Conservation (phyloP, 2,113 vertebrate species). For the Tenebrosternarchus preto region DNA sequence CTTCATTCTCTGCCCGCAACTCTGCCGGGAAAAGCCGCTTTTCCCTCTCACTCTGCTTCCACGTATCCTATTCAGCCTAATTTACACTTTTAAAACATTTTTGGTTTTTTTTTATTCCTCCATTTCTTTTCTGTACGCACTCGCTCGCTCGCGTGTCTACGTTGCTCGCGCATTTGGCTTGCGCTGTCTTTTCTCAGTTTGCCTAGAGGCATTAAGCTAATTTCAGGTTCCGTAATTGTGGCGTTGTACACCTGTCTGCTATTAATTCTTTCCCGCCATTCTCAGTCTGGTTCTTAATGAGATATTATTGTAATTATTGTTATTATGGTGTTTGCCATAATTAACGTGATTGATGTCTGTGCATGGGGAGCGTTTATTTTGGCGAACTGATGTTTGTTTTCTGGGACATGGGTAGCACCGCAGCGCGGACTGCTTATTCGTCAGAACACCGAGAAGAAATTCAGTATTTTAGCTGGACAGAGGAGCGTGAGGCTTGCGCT, state of each 20-base stretch:
- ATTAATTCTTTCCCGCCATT: slow-evolving; percentile 84
- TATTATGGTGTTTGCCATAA: slow-evolving; percentile 77
- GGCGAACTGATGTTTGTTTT: slow-evolving; percentile 45
- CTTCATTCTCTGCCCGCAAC: slow-evolving; percentile 87
- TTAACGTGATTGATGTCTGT: slow-evolving; percentile 77
- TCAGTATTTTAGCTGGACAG: slow-evolving; percentile 69
- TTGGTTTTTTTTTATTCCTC: slow-evolving; percentile 96
- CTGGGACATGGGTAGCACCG: slow-evolving; percentile 10
- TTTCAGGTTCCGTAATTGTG: slow-evolving; percentile 97
- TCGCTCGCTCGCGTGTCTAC: slow-evolving; percentile 55
- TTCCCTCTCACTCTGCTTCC: slow-evolving; percentile 78
- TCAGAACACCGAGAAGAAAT: slow-evolving; percentile 85
- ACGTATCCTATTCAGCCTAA: slow-evolving; percentile 84
- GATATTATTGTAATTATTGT: slow-evolving; percentile 82
- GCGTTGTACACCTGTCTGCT: slow-evolving; percentile 99
- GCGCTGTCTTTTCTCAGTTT: slow-evolving; percentile 63
- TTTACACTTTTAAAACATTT: slow-evolving; percentile 98
- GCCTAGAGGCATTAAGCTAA: slow-evolving; percentile 94
- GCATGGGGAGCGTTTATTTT: slow-evolving; percentile 71
- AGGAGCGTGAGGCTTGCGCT: slow-evolving; percentile 37
- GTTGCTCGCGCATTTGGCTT: slow-evolving; percentile 53
- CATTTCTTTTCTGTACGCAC: slow-evolving; percentile 75
- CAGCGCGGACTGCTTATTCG: slow-evolving; percentile 29
- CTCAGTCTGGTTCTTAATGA: slow-evolving; percentile 81
- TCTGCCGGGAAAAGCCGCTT: slow-evolving; percentile 91